Evolutionary conservation across 2,888 invertebrate genomes (phyloP), one percentile per base, ranked within the genome.

Genomic region (Chymomyza caudatula): DNA sequence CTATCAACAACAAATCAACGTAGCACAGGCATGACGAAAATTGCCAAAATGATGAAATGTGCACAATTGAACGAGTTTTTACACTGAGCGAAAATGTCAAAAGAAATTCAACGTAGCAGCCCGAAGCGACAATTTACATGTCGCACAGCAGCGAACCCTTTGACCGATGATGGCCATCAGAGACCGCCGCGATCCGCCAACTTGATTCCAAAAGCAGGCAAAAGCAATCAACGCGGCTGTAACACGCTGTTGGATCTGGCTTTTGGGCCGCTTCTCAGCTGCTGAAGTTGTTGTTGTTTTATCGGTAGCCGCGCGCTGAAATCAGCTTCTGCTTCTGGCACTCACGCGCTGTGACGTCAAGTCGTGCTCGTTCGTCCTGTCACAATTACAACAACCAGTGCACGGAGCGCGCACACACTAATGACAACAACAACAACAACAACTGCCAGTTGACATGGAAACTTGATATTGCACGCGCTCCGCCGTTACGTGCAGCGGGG

Each of bases 221-320:
- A 87, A 86, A 86, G 79, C 87, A 88, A 88, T 88, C 88, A 88
- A 87, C 88, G 88, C 86, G 80, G 77, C 84, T 86, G 87, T 86
- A 88, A 87, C 57, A 66, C 19, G 47, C 13, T n/a, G 53, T 52
- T 47, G 55, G 5, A 20, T 37, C 54, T 57, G 57, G 15, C 23
- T 13, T 23, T n/a, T 25, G 53, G 42, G n/a, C 44, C 5, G 57
- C 43, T 19, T n/a, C 17, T 37, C 61, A 49, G 54, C 60, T 65
- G 70, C 5, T 61, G 73, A 23, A 59, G 76, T 71, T 77, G 87
- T 17, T 20, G 20, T 13, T 19, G 15, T 71, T 85, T 88, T 87
- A 88, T 88, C 88, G 83, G 88, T 86, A 88, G 88, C 88, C 6
- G 49, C 69, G 68, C 64, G 76, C 76, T 75, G 78, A 75, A 76